Percentiles rank a stretch among this genome's conserved stretches.
These are phyloP conservation scores for Dascillus cervinus DNA, from an alignment of 2,888 invertebrate species.

Conservation along the genomic window DNA sequence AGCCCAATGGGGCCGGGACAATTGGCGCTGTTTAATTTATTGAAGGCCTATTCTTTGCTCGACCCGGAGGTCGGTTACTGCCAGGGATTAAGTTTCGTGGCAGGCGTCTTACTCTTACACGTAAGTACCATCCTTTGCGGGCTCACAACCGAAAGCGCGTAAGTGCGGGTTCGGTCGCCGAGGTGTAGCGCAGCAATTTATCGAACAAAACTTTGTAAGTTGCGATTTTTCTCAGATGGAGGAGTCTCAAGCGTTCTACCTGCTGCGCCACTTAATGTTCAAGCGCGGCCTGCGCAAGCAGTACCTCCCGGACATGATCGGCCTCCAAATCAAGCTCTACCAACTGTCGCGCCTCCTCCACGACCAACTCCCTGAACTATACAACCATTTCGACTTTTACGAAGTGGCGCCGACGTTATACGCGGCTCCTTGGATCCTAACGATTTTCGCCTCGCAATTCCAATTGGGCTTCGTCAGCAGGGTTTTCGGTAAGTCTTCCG, in stretches of 20 bases:
- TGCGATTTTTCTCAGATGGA: constrained; percentile 61
- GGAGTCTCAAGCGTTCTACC: constrained; percentile 81
- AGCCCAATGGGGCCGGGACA: constrained; percentile 90
- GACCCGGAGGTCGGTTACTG: constrained; percentile 95
- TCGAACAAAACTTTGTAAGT: constrained; percentile 1
- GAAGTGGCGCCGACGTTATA: constrained; percentile 92
- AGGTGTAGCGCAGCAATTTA: no score
- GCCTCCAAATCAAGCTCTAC: constrained; percentile 81
- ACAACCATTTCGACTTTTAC: constrained; percentile 76
- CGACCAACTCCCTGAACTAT: constrained; percentile 78
- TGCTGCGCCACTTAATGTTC: constrained; percentile 88
- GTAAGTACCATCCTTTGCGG: constrained; percentile 61
- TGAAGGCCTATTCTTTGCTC: constrained; percentile 91
- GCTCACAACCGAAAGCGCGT: no score
- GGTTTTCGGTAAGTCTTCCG: constrained; percentile 66
- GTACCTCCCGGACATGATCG: constrained; percentile 92
- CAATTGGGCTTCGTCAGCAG: constrained; percentile 91
- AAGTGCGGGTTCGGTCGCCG: no score
- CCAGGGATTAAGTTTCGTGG: constrained; percentile 93
- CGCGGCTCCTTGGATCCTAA: constrained; percentile 95
- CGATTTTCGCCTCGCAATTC: constrained; percentile 93
- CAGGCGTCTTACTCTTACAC: constrained; percentile 86
- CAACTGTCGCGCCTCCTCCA: constrained; percentile 87
- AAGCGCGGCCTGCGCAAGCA: constrained; percentile 78
- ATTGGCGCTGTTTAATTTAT: constrained; percentile 83